Base-by-base conservation (phyloP, 2,888 invertebrate species). In the Sycophila texana region DNA sequence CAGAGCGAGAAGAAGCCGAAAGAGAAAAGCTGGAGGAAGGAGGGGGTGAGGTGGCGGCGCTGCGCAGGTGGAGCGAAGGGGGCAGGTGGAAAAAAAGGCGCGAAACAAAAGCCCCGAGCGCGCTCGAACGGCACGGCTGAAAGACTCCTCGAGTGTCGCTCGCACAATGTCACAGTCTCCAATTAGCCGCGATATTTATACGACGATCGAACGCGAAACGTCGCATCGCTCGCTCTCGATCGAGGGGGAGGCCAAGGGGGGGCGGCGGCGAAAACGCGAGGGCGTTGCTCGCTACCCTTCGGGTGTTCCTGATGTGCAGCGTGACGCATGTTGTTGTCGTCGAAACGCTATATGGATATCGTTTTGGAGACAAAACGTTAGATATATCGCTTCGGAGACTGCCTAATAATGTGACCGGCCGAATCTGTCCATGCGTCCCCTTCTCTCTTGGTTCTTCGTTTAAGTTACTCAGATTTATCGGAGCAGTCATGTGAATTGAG, bases 121-220 rank as follows among this genome's bases (percentile, higher is more conserved):
- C 86, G 85, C 86, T 84, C 84, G 85, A 87, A 85, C 83, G 85
- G 84, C 82, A 83, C 81, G 79, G 74, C 84, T 85, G 86, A 87
- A 86, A 86, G 71, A 51, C 74, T 82, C 77, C 84, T 86, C 83
- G 83, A 88, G 87, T 86, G 84, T 85, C 85, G 81, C 75, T 71
- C 66, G 30, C 79, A 88, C 88, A 89, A 88, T 88, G 85, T 84
- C 84, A 82, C 18, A 70, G 72, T 83, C 85, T 88, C 88, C 89
- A 90, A 90, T 90, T 90, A 90, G 89, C 88, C 86, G 86, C 87
- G 88, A 88, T 88, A 89, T 90, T 89, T 90, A 88, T 72, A 63
- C 60, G 60, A 65, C 18, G 73, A 77, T 80, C 74, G 80, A 68
- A 58, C 60, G 39, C 61, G 51, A 30, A 49, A 14, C 39, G 13